Conservation (phyloP, 1,140 invertebrate genomes). For the Drosophila seguyi region DNA sequence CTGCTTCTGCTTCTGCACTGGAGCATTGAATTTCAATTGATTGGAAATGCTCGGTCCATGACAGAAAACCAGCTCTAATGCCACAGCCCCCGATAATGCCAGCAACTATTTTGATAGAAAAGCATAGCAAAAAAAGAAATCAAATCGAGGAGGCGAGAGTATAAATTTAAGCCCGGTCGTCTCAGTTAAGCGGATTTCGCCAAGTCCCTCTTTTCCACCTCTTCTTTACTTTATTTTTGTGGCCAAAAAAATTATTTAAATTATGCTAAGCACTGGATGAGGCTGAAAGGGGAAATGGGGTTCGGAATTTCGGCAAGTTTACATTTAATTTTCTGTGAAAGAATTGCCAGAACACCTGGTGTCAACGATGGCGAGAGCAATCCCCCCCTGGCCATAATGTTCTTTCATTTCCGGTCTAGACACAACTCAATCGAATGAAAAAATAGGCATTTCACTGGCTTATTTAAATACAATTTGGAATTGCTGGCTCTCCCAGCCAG, state of each 20-base stretch:
- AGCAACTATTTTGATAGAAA: constrained; percentile 43
- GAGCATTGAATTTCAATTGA: constrained; percentile 63
- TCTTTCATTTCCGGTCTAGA: constrained; percentile 54
- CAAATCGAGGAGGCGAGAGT: not conserved
- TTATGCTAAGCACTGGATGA: constrained; percentile 34
- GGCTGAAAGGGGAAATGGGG: not conserved
- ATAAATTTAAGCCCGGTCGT: constrained; percentile 26
- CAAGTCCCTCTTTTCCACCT: constrained; percentile 17
- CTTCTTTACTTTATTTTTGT: constrained; percentile 7
- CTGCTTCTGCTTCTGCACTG: constrained; percentile 1
- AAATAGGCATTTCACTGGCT: constrained; percentile 18
- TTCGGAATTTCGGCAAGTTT: constrained; percentile 17
- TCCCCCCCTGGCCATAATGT: not conserved
- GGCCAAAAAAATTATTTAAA: constrained; percentile 37
- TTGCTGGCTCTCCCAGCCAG: too few species aligned
- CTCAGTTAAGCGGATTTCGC: constrained; percentile 41
- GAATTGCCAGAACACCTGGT: constrained; percentile 20
- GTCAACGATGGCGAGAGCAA: not conserved
- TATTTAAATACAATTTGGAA: constrained; percentile 42
- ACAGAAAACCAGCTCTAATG: constrained; percentile 28
- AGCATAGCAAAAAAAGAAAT: not conserved
- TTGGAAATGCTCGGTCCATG: constrained; percentile 47
- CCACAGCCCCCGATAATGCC: constrained; percentile 40
- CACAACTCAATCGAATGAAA: constrained; percentile 17
- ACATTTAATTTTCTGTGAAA: constrained; percentile 24